Evolutionary conservation across 2,797 vertebrate species (phyloP), one percentile per base, ranked within the genome.

Genomic region (Otolemur crassicaudatus): DNA sequence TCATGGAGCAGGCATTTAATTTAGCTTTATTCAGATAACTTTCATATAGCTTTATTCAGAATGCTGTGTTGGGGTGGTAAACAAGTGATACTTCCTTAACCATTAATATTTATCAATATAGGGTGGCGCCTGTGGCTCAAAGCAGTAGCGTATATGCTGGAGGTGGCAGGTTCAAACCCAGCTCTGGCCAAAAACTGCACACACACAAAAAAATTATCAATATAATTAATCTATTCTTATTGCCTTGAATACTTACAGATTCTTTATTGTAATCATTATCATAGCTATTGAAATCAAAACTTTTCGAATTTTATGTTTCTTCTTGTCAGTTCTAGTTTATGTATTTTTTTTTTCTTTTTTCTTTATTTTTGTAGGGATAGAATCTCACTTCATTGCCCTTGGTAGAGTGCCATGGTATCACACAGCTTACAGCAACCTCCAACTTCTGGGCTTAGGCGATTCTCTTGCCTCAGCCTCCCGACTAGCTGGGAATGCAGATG

Each of bases 211-310:
- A n/a, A n/a, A n/a, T n/a, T 90, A 80, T 10, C 16, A 94, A 46
- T 7, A 90, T 85, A 82, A 89, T 86, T 80, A 83, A 80, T 61
- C 25, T 65, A 84, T 3, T 81, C 8, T 67, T 73, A 84, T 2
- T 92, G 11, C 27, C 27, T 85, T 95, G n/a, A 94, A 61, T 92
- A 90, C 31, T 82, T 92, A 92, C 4, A 86, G 16, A 76, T 89
- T 72, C 49, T 95, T 89, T 94, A 72, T 43, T 90, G 49, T 87
- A 79, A 83, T 94, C 40, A 87, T 46, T 93, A 86, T 58, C 83
- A 80, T 76, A 89, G 25, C 22, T 91, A 5, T 63, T 91, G 65
- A 23, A 95, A 89, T 43, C 37, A 49, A 84, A 95, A 90, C 10
- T 23, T 70, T 80, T 65, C 13, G 61, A 96, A 87, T 58, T 76